These are phyloP conservation scores for Phalera bucephala DNA, from an alignment of 2,888 invertebrate species.

Conservation along the genomic window DNA sequence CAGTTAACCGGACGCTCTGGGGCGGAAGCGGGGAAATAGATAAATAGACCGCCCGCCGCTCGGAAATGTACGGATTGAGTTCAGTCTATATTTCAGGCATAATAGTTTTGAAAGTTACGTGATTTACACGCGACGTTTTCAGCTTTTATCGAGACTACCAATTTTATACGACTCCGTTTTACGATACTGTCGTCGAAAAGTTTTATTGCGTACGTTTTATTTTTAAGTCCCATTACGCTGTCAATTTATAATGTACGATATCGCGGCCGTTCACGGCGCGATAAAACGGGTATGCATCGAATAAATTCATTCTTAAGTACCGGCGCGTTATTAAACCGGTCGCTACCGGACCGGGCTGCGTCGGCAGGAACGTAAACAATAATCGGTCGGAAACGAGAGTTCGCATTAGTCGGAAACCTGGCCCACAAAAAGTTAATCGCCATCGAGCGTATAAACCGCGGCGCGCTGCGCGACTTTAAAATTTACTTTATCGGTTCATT, in stretches of 20 bases:
- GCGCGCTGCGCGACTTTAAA: slow-evolving; percentile 76
- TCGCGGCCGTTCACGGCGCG: slow-evolving; percentile 30
- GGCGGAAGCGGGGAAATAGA: slow-evolving; percentile 83
- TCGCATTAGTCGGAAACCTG: slow-evolving; percentile 52
- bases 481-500: slow-evolving; percentile 82
- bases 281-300: no score
- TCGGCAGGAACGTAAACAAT: slow-evolving; percentile 47
- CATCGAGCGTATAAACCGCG: slow-evolving; percentile 65
- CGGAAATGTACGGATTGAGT: slow-evolving; percentile 83
- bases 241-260: slow-evolving; percentile 49
- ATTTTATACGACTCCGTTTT: slow-evolving; percentile 64
- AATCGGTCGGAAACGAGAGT: slow-evolving; percentile 53
- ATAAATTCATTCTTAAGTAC: slow-evolving; percentile 44
- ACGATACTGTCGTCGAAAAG: slow-evolving; percentile 66
- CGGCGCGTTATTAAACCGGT: slow-evolving; percentile 40
- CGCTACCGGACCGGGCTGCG: no score
- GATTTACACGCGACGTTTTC: slow-evolving; percentile 80
- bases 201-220: slow-evolving; percentile 64
- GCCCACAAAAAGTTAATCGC: slow-evolving; percentile 61
- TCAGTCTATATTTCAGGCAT: slow-evolving; percentile 81
- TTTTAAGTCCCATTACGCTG: slow-evolving; percentile 56
- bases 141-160: slow-evolving; percentile 69
- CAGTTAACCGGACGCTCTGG: slow-evolving; percentile 82
- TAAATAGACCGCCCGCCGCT: slow-evolving; percentile 82
- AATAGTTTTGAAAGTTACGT: slow-evolving; percentile 81